Evolutionary conservation across 2,888 invertebrate genomes (phyloP).

Genomic region (Lissonota sp.): DNA sequence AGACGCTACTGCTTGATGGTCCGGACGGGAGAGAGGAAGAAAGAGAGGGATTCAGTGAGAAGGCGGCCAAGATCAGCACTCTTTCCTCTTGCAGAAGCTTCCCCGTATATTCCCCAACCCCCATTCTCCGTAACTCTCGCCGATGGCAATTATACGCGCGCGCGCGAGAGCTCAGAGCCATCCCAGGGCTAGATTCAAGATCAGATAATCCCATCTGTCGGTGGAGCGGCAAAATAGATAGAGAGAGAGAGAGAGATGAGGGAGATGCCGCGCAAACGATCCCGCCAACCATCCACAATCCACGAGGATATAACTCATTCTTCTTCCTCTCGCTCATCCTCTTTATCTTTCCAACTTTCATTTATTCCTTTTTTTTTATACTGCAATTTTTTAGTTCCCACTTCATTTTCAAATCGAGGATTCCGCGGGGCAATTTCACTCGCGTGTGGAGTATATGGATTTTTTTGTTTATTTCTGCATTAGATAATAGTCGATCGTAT

Average conservation of each 20-base stretch:
- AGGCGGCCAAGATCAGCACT: slow-evolving; percentile 60
- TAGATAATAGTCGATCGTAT: not conserved
- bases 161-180: slow-evolving; percentile 71
- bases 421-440: not conserved
- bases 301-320: slow-evolving; percentile 64
- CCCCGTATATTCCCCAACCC: slow-evolving; percentile 44
- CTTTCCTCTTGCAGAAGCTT: slow-evolving; percentile 39
- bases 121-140: slow-evolving; percentile 51
- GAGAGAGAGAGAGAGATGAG: slow-evolving; percentile 27
- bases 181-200: slow-evolving; percentile 80
- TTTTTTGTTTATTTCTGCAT: not conserved
- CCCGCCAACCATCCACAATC: slow-evolving; percentile 78
- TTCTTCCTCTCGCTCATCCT: slow-evolving; percentile 51
- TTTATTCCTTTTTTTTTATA: slow-evolving; percentile 21
- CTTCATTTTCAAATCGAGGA: not conserved
- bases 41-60: slow-evolving; percentile 48
- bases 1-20: slow-evolving; percentile 46
- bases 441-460: not conserved
- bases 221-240: slow-evolving; percentile 69
- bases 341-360: slow-evolving; percentile 6
- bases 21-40: slow-evolving; percentile 55
- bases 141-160: slow-evolving; percentile 81
- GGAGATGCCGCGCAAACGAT: slow-evolving; percentile 75
- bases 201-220: slow-evolving; percentile 82
- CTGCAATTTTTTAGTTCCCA: slow-evolving; percentile 5